phyloP scores from a whole-genome alignment of 2,797 vertebrate genomes.

The Tenualosa ilisha region DNA sequence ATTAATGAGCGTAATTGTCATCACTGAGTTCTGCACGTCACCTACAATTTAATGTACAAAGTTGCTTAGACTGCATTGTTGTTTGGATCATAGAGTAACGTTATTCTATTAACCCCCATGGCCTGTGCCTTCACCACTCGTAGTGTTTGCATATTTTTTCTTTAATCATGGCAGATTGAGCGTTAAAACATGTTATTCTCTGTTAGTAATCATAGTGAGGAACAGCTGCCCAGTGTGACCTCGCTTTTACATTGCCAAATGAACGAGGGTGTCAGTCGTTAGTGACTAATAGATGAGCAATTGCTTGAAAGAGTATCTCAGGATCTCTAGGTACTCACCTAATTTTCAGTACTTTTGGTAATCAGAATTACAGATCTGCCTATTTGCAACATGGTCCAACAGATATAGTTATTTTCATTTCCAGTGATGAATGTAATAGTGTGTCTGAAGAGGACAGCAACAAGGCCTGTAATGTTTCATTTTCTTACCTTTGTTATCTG shows the following conservation, averaged over 20 bases:
- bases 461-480: not conserved
- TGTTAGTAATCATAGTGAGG: not conserved
- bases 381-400: not conserved
- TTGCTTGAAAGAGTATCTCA: not conserved
- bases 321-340: no score
- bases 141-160: not conserved
- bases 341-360: not conserved
- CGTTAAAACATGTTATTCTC: not conserved
- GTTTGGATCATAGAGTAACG: not conserved
- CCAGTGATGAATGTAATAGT: not conserved
- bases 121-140: not conserved
- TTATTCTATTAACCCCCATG: not conserved
- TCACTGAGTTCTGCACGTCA: not conserved
- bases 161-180: not conserved
- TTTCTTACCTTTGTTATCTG: not conserved
- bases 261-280: not conserved
- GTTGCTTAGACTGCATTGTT: not conserved
- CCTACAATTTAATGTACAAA: not conserved
- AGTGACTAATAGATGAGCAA: not conserved
- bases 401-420: not conserved
- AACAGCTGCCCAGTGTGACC: not conserved
- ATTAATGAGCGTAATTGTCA: constrained; percentile 29
- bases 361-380: not conserved
- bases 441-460: not conserved
- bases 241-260: not conserved